These are phyloP conservation scores for Capricornis sumatraensis DNA, from an alignment of 2,113 vertebrate genomes.

Conservation along the genomic window DNA sequence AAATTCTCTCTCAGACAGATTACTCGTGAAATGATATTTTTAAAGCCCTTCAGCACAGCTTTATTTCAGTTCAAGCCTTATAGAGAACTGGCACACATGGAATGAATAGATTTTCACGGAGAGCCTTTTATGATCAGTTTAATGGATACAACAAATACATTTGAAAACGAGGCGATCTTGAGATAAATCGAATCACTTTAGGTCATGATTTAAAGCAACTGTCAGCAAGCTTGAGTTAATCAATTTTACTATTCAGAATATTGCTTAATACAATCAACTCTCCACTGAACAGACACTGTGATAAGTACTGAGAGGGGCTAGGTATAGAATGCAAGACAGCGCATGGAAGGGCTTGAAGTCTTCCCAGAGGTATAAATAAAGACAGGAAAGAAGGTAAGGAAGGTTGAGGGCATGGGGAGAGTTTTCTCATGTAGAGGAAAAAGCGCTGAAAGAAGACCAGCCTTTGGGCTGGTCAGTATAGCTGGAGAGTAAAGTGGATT, in stretches of 20 bases:
- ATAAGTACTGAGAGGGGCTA: background rate
- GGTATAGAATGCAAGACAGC: background rate
- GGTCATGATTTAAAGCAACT: conserved; percentile 37
- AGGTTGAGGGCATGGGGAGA: too few relatives aligned
- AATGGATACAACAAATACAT: conserved; percentile 13
- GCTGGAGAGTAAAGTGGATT: background rate
- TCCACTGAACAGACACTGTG: background rate
- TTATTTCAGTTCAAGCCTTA: conserved; percentile 44
- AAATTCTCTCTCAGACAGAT: conserved; percentile 42
- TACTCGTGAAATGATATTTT: conserved; percentile 49
- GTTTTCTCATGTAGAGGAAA: background rate
- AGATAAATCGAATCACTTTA: conserved; percentile 44
- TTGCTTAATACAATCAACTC: background rate
- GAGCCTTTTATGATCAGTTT: conserved; percentile 41
- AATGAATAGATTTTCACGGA: background rate
- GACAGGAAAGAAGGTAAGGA: background rate
- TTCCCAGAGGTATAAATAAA: background rate
- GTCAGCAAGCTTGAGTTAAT: conserved; percentile 31
- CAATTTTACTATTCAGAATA: conserved; percentile 24
- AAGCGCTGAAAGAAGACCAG: background rate
- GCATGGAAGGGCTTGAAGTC: background rate
- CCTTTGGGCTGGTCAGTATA: background rate
- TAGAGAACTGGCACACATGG: background rate
- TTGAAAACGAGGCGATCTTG: background rate
- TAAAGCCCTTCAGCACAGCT: conserved; percentile 31